A percentile compares a stretch with the other conserved stretches of the same genome.
Evolutionary conservation across 2,797 vertebrate species (phyloP).

Genomic region (Rhinoraja longicauda): DNA sequence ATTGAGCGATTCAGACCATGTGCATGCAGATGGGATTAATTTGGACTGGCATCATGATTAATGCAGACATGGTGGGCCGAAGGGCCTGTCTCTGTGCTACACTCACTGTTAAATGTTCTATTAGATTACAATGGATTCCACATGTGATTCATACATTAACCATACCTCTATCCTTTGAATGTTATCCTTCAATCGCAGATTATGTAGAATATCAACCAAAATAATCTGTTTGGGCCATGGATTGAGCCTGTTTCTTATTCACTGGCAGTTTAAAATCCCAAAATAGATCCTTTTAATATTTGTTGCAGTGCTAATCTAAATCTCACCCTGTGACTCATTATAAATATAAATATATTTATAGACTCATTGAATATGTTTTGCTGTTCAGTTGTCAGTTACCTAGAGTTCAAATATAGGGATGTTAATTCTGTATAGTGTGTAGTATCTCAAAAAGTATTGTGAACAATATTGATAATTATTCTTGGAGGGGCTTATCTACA

Average conservation of each 20-base stretch:
- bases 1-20: too few relatives aligned
- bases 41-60: too few relatives aligned
- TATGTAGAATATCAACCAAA: neutral
- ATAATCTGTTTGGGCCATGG: neutral
- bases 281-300: constrained; percentile 4
- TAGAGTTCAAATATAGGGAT: neutral
- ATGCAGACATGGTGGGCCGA: too few relatives aligned
- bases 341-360: constrained; percentile 37
- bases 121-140: neutral
- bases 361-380: constrained; percentile 4
- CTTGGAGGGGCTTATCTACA: neutral
- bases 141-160: neutral
- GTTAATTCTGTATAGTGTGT: neutral
- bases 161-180: neutral
- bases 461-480: neutral
- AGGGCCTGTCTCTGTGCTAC: too few relatives aligned
- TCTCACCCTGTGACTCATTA: constrained; percentile 30
- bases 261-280: neutral
- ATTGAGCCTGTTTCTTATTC: constrained; percentile 1
- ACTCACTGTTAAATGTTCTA: too few relatives aligned
- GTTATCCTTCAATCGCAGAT: neutral
- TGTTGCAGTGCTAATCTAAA: constrained; percentile 16
- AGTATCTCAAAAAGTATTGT: neutral
- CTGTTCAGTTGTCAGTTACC: neutral
- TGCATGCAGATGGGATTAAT: too few relatives aligned